Evolutionary conservation across 2,888 invertebrate species (phyloP).

Genomic region (Cantharis flavilabris): DNA sequence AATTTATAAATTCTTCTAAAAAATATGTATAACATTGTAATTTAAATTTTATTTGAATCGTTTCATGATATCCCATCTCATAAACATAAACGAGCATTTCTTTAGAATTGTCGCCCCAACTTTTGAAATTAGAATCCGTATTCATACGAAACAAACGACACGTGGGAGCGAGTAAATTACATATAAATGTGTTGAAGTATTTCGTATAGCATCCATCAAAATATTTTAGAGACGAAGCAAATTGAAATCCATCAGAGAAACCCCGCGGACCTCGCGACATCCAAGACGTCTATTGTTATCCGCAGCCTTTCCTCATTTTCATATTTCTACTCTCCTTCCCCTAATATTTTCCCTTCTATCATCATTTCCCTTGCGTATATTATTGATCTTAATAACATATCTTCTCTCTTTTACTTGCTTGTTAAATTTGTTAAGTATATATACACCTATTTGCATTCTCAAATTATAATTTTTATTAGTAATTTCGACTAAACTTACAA

Average conservation of each 20-base stretch:
- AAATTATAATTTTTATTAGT: background rate
- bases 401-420: constrained; percentile 42
- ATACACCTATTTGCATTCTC: background rate
- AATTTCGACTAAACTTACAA: background rate
- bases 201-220: constrained; percentile 35
- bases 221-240: constrained; percentile 48
- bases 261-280: constrained; percentile 51
- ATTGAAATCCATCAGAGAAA: constrained; percentile 55
- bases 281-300: constrained; percentile 52
- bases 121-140: constrained; percentile 23
- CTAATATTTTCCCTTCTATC: constrained; percentile 43
- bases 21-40: background rate
- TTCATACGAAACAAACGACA: constrained; percentile 26
- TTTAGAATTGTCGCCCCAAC: constrained; percentile 22
- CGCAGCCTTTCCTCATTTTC: constrained; percentile 51
- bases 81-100: constrained; percentile 23
- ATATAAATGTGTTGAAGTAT: constrained; percentile 37
- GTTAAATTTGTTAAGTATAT: constrained; percentile 9
- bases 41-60: constrained; percentile 9
- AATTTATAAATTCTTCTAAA: background rate
- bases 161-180: constrained; percentile 37
- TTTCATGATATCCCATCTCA: constrained; percentile 20
- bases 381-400: constrained; percentile 56
- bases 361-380: constrained; percentile 51
- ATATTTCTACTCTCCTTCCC: constrained; percentile 46